Conservation (phyloP, 2,888 invertebrate species). For the Ptychoptera contaminata region DNA sequence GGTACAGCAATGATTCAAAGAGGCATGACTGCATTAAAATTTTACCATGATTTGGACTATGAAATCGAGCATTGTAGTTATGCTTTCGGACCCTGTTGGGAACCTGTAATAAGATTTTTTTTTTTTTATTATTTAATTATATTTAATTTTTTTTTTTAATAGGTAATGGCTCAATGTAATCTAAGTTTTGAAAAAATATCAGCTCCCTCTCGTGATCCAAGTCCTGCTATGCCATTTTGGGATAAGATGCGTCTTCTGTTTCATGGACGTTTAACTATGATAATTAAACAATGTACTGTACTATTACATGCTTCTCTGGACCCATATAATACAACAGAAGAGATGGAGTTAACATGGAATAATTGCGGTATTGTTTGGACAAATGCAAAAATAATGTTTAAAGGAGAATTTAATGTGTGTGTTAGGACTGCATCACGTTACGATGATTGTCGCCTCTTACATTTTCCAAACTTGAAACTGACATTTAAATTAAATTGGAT, state of each 20-base stretch:
- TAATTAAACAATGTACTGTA: conserved; percentile 75
- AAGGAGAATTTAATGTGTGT: conserved; percentile 81
- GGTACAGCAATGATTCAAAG: conserved; percentile 67
- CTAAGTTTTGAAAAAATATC: conserved; percentile 73
- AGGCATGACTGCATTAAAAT: conserved; percentile 88
- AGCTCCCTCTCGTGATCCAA: conserved; percentile 80
- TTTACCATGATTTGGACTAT: conserved; percentile 94
- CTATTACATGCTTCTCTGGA: conserved; percentile 90
- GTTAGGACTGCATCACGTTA: conserved; percentile 97
- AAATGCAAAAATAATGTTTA: conserved; percentile 77
- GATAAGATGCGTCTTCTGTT: conserved; percentile 85
- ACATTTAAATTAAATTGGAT: conserved; percentile 77
- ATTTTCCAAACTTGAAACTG: conserved; percentile 76
- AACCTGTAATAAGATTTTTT: conserved; percentile 67
- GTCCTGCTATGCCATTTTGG: conserved; percentile 90
- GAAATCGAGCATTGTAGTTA: conserved; percentile 79
- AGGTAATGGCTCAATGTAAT: conserved; percentile 29
- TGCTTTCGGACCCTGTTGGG: conserved; percentile 99
- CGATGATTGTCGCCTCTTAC: conserved; percentile 89
- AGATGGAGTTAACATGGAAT: conserved; percentile 96
- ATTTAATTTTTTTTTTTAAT: background rate
- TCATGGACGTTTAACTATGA: conserved; percentile 84
- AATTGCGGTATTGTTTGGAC: conserved; percentile 93
- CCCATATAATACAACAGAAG: conserved; percentile 97
- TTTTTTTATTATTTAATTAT: conserved; percentile 15